Percentiles rank a stretch among this genome's conserved stretches.
These are phyloP conservation scores for Urocynchramus pylzowi DNA, from an alignment of 2,113 vertebrate genomes.

Conservation along the genomic window DNA sequence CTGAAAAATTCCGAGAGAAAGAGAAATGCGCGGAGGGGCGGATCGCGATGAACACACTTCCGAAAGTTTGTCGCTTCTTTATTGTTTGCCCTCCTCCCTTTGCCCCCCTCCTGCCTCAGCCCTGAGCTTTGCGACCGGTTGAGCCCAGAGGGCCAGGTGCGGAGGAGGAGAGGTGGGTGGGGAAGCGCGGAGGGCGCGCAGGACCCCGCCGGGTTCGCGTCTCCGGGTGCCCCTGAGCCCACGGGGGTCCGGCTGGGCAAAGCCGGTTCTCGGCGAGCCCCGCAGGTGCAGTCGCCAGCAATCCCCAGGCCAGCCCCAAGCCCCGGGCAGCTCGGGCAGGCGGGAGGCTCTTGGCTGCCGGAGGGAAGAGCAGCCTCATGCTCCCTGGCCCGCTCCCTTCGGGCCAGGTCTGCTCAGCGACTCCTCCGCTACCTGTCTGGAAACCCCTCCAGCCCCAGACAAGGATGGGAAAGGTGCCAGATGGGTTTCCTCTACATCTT, in stretches of 20 bases:
- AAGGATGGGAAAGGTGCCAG: neutral
- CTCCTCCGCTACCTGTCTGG: conserved; percentile 13
- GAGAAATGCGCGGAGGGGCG: accelerated
- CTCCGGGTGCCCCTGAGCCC: neutral
- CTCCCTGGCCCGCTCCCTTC: neutral
- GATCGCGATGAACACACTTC: neutral
- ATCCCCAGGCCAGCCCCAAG: neutral
- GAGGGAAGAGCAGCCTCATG: neutral
- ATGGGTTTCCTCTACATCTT: neutral
- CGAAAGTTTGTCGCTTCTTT: neutral
- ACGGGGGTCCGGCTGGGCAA: neutral
- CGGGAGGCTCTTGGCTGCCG: neutral
- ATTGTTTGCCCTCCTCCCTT: neutral
- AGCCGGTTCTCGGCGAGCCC: neutral
- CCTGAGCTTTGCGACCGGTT: neutral
- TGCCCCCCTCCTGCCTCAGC: neutral
- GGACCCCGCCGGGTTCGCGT: accelerated
- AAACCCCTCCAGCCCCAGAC: neutral
- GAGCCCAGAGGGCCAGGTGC: neutral
- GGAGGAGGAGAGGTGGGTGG: neutral
- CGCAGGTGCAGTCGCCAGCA: neutral
- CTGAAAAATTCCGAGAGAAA: neutral
- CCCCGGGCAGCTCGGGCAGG: neutral
- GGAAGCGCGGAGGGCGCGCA: too few species aligned
- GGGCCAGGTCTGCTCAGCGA: neutral